Base-by-base conservation (phyloP, 2,888 invertebrate species). In the Norana najaformis region DNA sequence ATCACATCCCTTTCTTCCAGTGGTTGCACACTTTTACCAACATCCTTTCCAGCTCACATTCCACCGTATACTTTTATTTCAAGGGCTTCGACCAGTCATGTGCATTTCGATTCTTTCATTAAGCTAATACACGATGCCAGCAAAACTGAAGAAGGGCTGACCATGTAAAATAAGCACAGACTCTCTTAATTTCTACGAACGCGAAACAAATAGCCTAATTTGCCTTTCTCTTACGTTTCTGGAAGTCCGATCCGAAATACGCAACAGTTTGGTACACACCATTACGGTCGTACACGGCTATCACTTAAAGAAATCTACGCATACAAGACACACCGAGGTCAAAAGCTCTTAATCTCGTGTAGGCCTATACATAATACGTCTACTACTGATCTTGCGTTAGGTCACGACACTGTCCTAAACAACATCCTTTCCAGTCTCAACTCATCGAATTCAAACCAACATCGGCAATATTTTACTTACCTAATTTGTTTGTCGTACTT, bases 331-430 rank as follows among this genome's bases (percentile, higher is more conserved):
- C 2, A 69, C n/a, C 69, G 69, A 69, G 69, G 69, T 69, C 69
- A 69, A 69, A 69, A 69, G 69, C 69, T 69, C 69, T 69, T 69
- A 69, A 69, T 69, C 69, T 69, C 11, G n/a, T 69, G 69, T 69
- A 69, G 23, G 30, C 53, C n/a, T n/a, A 53, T 30, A n/a, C 69
- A 11, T 69, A 69, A n/a, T n/a, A 69, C 69, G 69, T 16, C 69
- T 69, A n/a, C n/a, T 69, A 69, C n/a, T 69, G 69, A 69, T 69
- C 69, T 69, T 69, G 69, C n/a, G 30, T 69, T 69, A 1, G n/a
- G 69, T 69, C 69, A 69, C 69, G 69, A 69, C 30, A n/a, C 69
- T n/a, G 69, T 69, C 69, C 11, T 13, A 69, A n/a, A n/a, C 69
- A 69, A 69, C 69, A 69, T 69, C n/a, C n/a, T n/a, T n/a, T n/a